Percentiles rank a stretch among this genome's conserved stretches.
Conservation (phyloP, 1,140 invertebrate species). For the Luehdorfia chinensis region DNA sequence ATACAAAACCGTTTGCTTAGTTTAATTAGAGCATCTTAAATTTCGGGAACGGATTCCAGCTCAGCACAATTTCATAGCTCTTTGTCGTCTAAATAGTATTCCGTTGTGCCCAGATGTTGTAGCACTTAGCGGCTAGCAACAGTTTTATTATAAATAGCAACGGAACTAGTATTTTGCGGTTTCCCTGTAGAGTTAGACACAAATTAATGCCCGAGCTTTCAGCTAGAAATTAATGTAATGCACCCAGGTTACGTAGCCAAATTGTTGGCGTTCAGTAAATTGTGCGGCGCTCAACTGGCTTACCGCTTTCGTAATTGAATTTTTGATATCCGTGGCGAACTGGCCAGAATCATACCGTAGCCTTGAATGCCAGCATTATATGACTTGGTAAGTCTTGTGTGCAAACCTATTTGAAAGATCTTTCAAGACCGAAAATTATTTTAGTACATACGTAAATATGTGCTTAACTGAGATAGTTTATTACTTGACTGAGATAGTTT, state of each 20-base stretch:
- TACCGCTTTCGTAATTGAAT: too few species aligned
- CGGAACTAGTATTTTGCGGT: slow-evolving; percentile 73
- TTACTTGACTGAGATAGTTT: too few species aligned
- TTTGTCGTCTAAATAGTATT: slow-evolving; percentile 68
- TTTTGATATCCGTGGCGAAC: too few species aligned
- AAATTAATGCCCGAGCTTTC: slow-evolving; percentile 73
- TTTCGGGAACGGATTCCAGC: slow-evolving; percentile 23
- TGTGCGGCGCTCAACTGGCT: slow-evolving; percentile 27
- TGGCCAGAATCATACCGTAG: too few species aligned
- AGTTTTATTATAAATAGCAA: slow-evolving; percentile 74
- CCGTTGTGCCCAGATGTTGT: slow-evolving; percentile 65
- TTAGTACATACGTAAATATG: too few species aligned
- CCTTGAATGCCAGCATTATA: too few species aligned
- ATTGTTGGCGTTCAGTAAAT: slow-evolving; percentile 67
- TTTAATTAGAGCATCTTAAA: slow-evolving; percentile 24
- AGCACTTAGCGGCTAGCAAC: slow-evolving; percentile 70
- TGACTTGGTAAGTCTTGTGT: too few species aligned
- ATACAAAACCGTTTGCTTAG: slow-evolving; percentile 2
- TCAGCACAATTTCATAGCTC: slow-evolving; percentile 49
- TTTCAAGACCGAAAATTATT: too few species aligned
- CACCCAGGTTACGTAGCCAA: slow-evolving; percentile 68
- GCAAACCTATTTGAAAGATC: too few species aligned
- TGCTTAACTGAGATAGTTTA: too few species aligned
- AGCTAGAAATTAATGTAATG: slow-evolving; percentile 74
- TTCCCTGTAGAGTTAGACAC: slow-evolving; percentile 64